Base-by-base conservation (phyloP, 2,113 vertebrate genomes). In the Nothobranchius kuhntae region DNA sequence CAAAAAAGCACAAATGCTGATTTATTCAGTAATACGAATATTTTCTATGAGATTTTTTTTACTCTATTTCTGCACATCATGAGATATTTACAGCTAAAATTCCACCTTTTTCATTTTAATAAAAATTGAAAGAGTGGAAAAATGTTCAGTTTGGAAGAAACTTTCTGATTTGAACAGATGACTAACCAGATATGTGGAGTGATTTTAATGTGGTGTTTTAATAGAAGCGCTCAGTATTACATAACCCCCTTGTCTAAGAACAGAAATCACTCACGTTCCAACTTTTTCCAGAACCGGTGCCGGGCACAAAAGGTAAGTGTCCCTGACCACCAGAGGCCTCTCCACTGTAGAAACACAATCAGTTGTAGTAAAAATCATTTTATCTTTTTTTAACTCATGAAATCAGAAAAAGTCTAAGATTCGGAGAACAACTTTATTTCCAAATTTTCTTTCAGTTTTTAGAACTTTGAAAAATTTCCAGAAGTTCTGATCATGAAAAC, bases 221-320 rank as follows among this genome's bases (percentile, higher is more conserved):
- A 40, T 6, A 40, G 6, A 40, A 40, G 38, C 1, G 38, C 9
- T 9, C 38, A 40, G 38, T 40, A 7, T 40, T 6, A 8, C 9
- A 8, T 7, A 40, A 40, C 38, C 38, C 9, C 7, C 9, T 40
- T 7, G 15, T 42, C 6, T 63, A n/a, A 59, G 5, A 46, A 58
- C 44, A 40, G 51, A 10, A 24, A 24, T 64, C 46, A 95, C 96
- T 81, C 93, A 99, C 98, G 92, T 96, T 92, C 95, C 95, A 82
- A 93, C 93, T 81, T 96, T 94, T 80, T 90, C 91, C 75, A 99
- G 90, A 65, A 96, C 91, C n/a, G 96, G 98, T 1, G 98, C 97
- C 6, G 96, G 96, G 68, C 98, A 99, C 65, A 99, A 86, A 69
- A 99, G 91, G 66, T 98, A 98, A 2, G 95, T 97, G 57, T 99